Evolutionary conservation across 2,888 invertebrate species (phyloP), one percentile per base, ranked within the genome.

Genomic region (Sialis lutaria): DNA sequence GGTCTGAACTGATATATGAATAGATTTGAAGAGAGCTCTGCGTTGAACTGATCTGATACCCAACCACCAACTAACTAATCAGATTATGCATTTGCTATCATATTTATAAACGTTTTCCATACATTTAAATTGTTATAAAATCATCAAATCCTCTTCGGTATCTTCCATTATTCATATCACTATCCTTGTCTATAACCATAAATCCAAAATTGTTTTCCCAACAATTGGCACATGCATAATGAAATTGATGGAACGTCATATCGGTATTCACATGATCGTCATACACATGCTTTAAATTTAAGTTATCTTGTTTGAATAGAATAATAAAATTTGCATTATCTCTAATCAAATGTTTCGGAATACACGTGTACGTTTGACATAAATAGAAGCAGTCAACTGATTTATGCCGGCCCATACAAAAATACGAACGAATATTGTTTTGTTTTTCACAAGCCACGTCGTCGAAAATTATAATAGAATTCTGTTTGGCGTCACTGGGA

Each of bases 381-480:
- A 61, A 52, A 51, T 58, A 63, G 44, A 59, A 60, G 42, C 54
- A 51, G 48, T 61, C 61, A 8, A 61, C 52, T 33, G 49, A 30
- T 12, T 53, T 55, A 52, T 60, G 60, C 33, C 61, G 50, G 5
- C 58, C 56, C 54, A 57, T 57, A 51, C 55, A 53, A 48, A 59
- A 62, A 51, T 55, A 59, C 6, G 50, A 51, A 50, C 56, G 49
- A 10, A 62, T 55, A 45, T 52, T 55, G 39, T 54, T 50, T 50
- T 55, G 54, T 44, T 56, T 55, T 34, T 56, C 57, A 45, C 57
- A 60, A 30, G 56, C 55, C 31, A 62, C 55, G 55, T 62, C 60
- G 51, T 60, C 59, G 48, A 62, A 61, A 47, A 62, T 59, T 43
- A 62, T 53, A 9, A 61, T 53, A 7, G 57, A 58, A 51, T 56